These are phyloP conservation scores for Perca fluviatilis DNA, from an alignment of 2,113 vertebrate genomes.

Conservation along the genomic window DNA sequence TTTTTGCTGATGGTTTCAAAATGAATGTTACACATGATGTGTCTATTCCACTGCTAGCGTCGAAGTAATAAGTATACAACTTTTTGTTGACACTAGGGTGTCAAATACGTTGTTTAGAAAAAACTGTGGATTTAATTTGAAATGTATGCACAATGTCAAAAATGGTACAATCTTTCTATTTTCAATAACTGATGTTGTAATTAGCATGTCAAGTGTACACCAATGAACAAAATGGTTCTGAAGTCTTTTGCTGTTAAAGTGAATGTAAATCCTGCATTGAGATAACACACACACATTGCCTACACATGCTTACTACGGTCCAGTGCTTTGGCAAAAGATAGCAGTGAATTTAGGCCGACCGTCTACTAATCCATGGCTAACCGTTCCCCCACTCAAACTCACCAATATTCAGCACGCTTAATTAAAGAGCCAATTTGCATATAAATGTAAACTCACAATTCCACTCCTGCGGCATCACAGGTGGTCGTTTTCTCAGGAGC, in stretches of 20 bases:
- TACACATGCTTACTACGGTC: background rate
- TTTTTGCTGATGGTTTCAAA: slow-evolving; percentile 62
- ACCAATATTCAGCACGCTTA: slow-evolving; percentile 55
- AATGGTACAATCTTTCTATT: background rate
- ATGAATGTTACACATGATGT: slow-evolving; percentile 42
- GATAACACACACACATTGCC: slow-evolving; percentile 33
- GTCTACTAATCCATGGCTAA: slow-evolving; percentile 52
- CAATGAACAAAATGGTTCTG: background rate
- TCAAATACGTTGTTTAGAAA: slow-evolving; percentile 22
- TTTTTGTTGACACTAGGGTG: background rate
- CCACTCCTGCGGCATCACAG: slow-evolving; percentile 47
- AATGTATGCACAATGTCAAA: background rate
- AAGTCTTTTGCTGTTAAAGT: slow-evolving; percentile 27
- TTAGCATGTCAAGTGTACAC: slow-evolving; percentile 25
- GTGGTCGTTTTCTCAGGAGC: slow-evolving; percentile 57
- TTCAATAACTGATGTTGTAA: slow-evolving; percentile 25
- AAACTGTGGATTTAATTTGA: slow-evolving; percentile 23
- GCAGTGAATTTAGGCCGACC: slow-evolving; percentile 24
- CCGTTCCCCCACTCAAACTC: slow-evolving; percentile 31
- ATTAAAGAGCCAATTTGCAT: slow-evolving; percentile 77
- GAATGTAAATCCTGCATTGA: slow-evolving; percentile 34
- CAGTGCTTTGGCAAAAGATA: slow-evolving; percentile 56
- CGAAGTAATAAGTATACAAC: slow-evolving; percentile 4
- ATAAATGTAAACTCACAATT: slow-evolving; percentile 68
- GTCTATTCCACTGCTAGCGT: slow-evolving; percentile 26